Evolutionary conservation across 2,888 invertebrate genomes (phyloP).

Genomic region (Mechanitis messenoides): DNA sequence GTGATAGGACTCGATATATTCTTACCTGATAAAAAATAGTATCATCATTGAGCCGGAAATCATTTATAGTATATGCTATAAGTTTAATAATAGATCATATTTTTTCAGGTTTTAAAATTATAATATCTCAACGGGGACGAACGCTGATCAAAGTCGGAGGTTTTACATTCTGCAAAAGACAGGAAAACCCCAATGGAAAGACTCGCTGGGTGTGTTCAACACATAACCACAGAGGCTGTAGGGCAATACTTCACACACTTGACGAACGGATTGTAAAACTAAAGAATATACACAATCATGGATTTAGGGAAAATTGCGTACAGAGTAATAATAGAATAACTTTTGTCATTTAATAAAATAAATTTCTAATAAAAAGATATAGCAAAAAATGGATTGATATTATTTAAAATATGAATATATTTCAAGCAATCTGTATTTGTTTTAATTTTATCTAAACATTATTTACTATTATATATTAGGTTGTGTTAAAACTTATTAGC

Average conservation of each 20-base stretch:
- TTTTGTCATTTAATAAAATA: neutral
- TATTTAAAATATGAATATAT: neutral
- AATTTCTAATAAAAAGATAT: too few relatives aligned
- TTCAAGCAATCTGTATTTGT: too few relatives aligned
- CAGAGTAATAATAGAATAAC: neutral
- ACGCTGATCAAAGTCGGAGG: slow-evolving; percentile 25
- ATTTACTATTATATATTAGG: too few relatives aligned
- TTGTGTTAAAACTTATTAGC: neutral
- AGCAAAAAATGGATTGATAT: neutral
- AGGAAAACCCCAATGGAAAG: slow-evolving; percentile 21
- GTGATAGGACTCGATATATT: too few relatives aligned
- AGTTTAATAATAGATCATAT: neutral
- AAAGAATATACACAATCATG: slow-evolving; percentile 32
- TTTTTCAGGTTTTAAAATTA: slow-evolving; percentile 2
- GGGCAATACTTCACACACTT: slow-evolving; percentile 39
- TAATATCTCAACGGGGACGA: slow-evolving; percentile 25
- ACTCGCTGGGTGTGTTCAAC: slow-evolving; percentile 39
- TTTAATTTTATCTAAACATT: too few relatives aligned
- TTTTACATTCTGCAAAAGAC: slow-evolving; percentile 25
- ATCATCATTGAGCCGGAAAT: too few relatives aligned
- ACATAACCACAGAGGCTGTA: slow-evolving; percentile 39
- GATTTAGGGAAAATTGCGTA: slow-evolving; percentile 2
- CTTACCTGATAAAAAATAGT: too few relatives aligned
- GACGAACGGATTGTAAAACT: slow-evolving; percentile 32
- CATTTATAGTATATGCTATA: neutral